Evolutionary conservation across 2,797 vertebrate genomes (phyloP).

Genomic region (Coranthus polyacanthus): DNA sequence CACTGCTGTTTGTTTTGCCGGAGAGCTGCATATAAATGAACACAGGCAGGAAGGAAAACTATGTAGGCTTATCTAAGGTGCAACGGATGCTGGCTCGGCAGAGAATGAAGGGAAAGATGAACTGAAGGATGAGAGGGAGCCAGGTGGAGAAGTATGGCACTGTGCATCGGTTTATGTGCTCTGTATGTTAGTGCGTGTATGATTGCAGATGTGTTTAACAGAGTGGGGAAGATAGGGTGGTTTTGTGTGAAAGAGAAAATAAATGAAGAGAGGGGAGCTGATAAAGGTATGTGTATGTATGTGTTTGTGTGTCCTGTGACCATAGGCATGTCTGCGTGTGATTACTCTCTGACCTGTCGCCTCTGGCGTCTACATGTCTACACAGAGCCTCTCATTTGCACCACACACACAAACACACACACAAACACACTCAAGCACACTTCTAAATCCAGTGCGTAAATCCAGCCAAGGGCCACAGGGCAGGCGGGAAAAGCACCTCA

Average conservation of each 20-base stretch:
- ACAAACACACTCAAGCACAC: slow-evolving; percentile 30
- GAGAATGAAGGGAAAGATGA: slow-evolving; percentile 52
- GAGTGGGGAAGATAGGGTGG: slow-evolving; percentile 31
- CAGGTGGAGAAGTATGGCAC: slow-evolving; percentile 44
- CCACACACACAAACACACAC: slow-evolving; percentile 38
- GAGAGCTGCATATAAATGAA: slow-evolving; percentile 74
- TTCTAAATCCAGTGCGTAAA: slow-evolving; percentile 70
- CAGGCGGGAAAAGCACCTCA: slow-evolving; percentile 63
- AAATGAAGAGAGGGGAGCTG: slow-evolving; percentile 36
- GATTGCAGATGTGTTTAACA: slow-evolving; percentile 51
- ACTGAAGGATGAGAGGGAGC: slow-evolving; percentile 57
- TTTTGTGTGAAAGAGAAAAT: slow-evolving; percentile 32
- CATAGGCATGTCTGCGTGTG: slow-evolving; percentile 55
- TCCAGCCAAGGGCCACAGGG: slow-evolving; percentile 71
- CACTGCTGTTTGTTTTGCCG: slow-evolving; percentile 72
- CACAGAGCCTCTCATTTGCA: slow-evolving; percentile 58
- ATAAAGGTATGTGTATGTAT: slow-evolving; percentile 49
- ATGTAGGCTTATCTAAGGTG: slow-evolving; percentile 65
- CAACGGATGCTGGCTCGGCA: slow-evolving; percentile 43
- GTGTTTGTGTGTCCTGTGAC: slow-evolving; percentile 40
- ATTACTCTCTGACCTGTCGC: slow-evolving; percentile 73
- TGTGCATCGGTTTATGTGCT: slow-evolving; percentile 31
- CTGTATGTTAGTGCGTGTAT: slow-evolving; percentile 29
- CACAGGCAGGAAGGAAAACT: slow-evolving; percentile 36
- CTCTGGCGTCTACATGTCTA: slow-evolving; percentile 49